Evolutionary conservation across 1,140 invertebrate genomes (phyloP), one percentile per base, ranked within the genome.

Genomic region (Anastrepha ludens): DNA sequence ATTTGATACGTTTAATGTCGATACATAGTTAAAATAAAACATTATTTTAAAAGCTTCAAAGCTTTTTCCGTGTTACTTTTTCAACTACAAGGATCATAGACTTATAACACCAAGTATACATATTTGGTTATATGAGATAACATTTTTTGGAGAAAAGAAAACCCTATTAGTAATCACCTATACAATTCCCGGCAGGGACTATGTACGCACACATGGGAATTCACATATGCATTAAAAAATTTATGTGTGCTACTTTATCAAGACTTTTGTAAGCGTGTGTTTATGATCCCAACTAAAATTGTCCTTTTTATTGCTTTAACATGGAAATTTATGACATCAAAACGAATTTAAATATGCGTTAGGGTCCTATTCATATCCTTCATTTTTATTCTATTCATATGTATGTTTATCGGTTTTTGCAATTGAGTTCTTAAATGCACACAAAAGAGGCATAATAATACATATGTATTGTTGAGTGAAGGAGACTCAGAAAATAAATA

Each of bases 311-410:
- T 87, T 87, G 39, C 86, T 58, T 65, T 67, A 47, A 58, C 62
- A 87, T 87, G 86, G 55, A 87, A 65, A 87, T 87, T 87, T 87
- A 87, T 70, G 86, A 87, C 39, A 41, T 44, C 65, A 67, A 67
- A 87, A 87, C 55, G 67, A 87, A 87, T 87, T 81, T 58, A 81
- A 81, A 58, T 67, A 67, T 67, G 29, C 65, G 29, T 67, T 29
- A 67, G 65, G 65, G 65, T 67, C 11, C 65, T 9, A 67, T 67
- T 67, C 65, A 67, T 67, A 67, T 67, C 39, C 65, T 67, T 29
- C 65, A 67, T 67, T 67, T 20, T 67, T 67, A 67, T 67, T 39
- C 65, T 6, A 67, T 67, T 47, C 50, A 20, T 55, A 85, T 47
- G 50, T 50, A 85, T 50, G 20, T 29, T 58, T 29, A 29, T 29